phyloP scores from a whole-genome alignment of 1,140 invertebrate genomes.

The Delia radicum region DNA sequence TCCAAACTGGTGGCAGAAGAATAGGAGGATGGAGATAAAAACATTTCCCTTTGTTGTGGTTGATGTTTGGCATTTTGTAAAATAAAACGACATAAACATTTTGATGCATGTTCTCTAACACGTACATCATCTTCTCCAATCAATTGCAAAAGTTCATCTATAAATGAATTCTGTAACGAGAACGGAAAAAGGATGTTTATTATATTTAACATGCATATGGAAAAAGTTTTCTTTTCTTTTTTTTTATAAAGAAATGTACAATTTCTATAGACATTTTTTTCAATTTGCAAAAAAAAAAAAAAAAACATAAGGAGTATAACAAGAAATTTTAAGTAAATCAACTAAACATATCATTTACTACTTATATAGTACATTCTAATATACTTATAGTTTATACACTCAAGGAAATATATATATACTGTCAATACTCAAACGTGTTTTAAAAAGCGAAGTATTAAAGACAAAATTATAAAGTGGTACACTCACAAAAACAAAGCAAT shows the following conservation, averaged over 20 bases:
- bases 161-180: conserved; percentile 42
- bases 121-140: conserved; percentile 54
- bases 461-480: no score
- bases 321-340: conserved; percentile 2
- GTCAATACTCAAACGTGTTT: no score
- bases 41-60: neutral
- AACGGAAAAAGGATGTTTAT: neutral
- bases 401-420: no score
- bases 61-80: conserved; percentile 49
- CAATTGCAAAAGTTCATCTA: conserved; percentile 51
- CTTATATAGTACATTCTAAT: conserved; percentile 40
- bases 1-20: neutral
- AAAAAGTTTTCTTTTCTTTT: neutral
- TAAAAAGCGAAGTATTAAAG: no score
- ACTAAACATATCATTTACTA: conserved; percentile 36
- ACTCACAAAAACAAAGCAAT: no score
- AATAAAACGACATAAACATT: conserved; percentile 51
- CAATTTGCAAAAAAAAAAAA: neutral
- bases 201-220: neutral
- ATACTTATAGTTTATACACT: no score
- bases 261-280: neutral
- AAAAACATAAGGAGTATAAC: neutral
- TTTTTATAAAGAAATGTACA: neutral
- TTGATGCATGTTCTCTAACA: conserved; percentile 48
- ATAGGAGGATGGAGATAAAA: neutral